Evolutionary conservation across 2,888 invertebrate species (phyloP).

Genomic region (Acanthosepion pharaonis): DNA sequence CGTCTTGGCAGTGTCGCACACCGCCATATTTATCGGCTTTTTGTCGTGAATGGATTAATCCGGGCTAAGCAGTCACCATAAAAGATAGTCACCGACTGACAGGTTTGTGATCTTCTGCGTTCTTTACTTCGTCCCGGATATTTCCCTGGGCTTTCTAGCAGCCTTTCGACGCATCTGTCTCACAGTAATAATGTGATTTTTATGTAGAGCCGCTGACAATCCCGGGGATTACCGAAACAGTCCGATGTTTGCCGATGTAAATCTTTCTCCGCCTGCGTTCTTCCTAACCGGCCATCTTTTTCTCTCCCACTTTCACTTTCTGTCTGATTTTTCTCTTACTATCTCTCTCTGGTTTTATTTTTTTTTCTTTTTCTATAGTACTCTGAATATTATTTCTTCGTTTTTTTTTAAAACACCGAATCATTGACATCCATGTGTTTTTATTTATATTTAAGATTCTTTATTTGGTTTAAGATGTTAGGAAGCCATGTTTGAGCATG

Average conservation of each 20-base stretch:
- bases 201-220: constrained; percentile 36
- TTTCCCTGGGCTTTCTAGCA: background rate
- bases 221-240: constrained; percentile 38
- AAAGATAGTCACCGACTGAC: background rate
- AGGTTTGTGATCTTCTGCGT: background rate
- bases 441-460: background rate
- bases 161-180: background rate
- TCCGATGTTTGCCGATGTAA: constrained; percentile 41
- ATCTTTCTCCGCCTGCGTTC: background rate
- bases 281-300: no score
- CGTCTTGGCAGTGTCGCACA: background rate
- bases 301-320: no score
- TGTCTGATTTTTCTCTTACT: no score
- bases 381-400: no score
- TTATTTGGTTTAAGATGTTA: background rate
- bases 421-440: background rate
- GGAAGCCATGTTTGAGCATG: constrained; percentile 33
- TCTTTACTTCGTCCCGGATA: background rate
- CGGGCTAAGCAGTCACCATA: background rate
- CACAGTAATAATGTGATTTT: background rate
- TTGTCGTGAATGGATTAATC: background rate
- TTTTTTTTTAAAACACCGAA: background rate
- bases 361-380: no score
- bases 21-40: background rate
- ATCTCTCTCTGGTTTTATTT: no score